phyloP scores from a whole-genome alignment of 2,113 vertebrate genomes.

The Festucalex cinctus region DNA sequence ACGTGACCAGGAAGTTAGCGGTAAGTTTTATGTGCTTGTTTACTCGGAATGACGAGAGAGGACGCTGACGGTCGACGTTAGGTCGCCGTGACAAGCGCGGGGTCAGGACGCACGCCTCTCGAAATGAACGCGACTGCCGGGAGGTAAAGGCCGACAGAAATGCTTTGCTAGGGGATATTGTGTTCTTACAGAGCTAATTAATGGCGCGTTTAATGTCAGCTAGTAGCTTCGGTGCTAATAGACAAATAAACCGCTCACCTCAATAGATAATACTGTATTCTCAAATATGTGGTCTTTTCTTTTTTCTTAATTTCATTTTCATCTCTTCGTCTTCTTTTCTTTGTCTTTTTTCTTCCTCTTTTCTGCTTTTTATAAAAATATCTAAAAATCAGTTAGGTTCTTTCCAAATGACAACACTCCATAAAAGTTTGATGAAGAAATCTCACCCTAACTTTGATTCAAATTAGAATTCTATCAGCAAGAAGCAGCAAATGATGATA shows the following conservation, averaged over 20 bases:
- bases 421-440: not conserved
- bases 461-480: not conserved
- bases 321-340: no score
- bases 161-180: not conserved
- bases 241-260: no score
- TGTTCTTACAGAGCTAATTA: not conserved
- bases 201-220: not conserved
- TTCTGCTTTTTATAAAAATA: not conserved
- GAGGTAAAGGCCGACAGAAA: not conserved
- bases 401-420: not conserved
- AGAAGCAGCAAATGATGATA: not conserved
- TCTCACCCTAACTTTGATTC: not conserved
- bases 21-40: not conserved
- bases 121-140: not conserved
- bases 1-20: not conserved
- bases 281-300: no score
- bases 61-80: not conserved
- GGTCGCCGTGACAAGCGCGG: not conserved
- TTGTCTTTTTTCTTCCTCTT: no score
- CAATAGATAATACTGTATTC: no score
- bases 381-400: not conserved
- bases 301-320: no score
- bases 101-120: not conserved
- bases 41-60: slow-evolving; percentile 3
- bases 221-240: not conserved